Base-by-base conservation (phyloP, 2,888 invertebrate genomes). In the Quadroppia sp. region DNA sequence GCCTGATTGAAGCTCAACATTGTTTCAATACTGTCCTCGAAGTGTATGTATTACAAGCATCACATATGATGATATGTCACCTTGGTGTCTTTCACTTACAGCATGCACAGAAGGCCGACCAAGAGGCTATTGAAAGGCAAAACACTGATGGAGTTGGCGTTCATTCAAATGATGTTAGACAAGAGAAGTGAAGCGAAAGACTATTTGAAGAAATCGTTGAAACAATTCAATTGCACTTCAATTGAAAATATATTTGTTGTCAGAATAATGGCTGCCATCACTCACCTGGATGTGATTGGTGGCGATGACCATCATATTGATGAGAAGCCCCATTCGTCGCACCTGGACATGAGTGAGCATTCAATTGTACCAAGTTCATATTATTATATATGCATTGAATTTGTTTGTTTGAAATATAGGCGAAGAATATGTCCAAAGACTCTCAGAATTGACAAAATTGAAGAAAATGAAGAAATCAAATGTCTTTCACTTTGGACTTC, bases 91-190 rank as follows among this genome's bases (percentile, higher is more conserved):
- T 50, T 50, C 20, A 1, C 3, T 50, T 3, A 20, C n/a, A 50
- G 50, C 20, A 50, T 50, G 3, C 20, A 50, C 7, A 50, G 20
- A 6, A 50, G n/a, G 2, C 7, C 15, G 6, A 20, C 25, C 11
- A n/a, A 64, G 2, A 25, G n/a, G 20, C 17, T 15, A n/a, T 20
- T 64, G 20, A 20, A 36, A 64, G 36, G 36, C 1, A 32, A 64
- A 20, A 20, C 64, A 17, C 64, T 64, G n/a, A 20, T 64, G 20
- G 64, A 64, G n/a, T 36, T 64, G 64, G 64, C n/a, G n/a, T 30
- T 64, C 15, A 32, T 64, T 64, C 28, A 64, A 11, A 36, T n/a
- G n/a, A 64, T 28, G 13, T 7, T 64, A 1, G n/a, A 64, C 7
- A 64, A 64, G 4, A 64, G 20, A n/a, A 36, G 3, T 36, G 30